A percentile compares a stretch with the other conserved stretches of the same genome.
Evolutionary conservation across 2,113 vertebrate genomes (phyloP).

Genomic region (Malaclemys terrapin): DNA sequence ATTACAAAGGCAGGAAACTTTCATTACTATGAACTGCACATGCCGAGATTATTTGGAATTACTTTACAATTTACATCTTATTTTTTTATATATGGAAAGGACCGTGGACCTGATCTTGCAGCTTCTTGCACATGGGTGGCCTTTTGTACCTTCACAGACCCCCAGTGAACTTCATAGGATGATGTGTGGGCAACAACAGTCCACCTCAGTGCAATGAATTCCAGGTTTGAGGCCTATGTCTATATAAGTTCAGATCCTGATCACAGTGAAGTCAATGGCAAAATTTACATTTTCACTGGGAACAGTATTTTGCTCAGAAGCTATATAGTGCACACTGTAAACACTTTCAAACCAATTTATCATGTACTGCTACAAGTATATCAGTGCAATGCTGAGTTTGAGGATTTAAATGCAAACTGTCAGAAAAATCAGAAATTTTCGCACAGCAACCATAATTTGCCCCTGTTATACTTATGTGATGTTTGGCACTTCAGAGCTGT

Average conservation of each 20-base stretch:
- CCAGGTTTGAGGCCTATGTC: not conserved
- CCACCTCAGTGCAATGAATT: not conserved
- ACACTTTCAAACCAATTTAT: not conserved
- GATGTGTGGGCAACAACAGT: not conserved
- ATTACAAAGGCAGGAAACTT: not conserved
- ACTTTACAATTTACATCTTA: not conserved
- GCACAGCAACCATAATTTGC: not conserved
- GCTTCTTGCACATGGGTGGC: not conserved
- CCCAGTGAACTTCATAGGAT: not conserved
- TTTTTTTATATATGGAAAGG: not conserved
- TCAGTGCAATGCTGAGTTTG: not conserved
- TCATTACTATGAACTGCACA: not conserved
- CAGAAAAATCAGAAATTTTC: not conserved
- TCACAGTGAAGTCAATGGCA: not conserved
- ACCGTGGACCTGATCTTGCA: not conserved
- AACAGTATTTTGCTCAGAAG: not conserved
- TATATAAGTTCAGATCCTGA: not conserved
- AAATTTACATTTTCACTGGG: not conserved
- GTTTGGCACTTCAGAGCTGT: not conserved
- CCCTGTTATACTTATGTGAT: not conserved
- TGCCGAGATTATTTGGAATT: not conserved
- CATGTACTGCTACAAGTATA: not conserved
- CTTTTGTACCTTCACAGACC: not conserved
- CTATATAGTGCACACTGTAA: not conserved
- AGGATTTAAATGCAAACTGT: not conserved